Evolutionary conservation across 2,797 vertebrate species (phyloP).

Genomic region (Carduelis carduelis): DNA sequence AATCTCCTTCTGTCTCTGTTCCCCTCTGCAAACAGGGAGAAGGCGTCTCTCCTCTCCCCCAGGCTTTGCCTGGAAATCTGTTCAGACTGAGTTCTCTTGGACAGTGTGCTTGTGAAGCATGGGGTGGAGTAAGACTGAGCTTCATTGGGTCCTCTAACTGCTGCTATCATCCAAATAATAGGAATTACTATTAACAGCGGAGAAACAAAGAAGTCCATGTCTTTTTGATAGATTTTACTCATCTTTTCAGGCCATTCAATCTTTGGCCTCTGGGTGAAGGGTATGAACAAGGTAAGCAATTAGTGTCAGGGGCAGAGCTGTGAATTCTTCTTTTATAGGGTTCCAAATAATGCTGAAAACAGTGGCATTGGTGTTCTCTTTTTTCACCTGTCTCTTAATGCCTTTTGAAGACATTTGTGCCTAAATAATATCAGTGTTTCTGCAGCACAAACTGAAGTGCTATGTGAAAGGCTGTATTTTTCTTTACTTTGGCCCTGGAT

Average conservation of each 20-base stretch:
- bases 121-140: background rate
- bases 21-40: slow-evolving; percentile 16
- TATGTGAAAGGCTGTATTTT: background rate
- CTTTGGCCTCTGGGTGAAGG: slow-evolving; percentile 51
- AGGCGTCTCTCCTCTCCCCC: slow-evolving; percentile 34
- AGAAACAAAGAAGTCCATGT: slow-evolving; percentile 25
- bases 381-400: slow-evolving; percentile 24
- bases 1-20: slow-evolving; percentile 61
- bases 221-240: slow-evolving; percentile 45
- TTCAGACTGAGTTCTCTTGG: slow-evolving; percentile 26
- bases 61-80: slow-evolving; percentile 53
- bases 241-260: slow-evolving; percentile 49
- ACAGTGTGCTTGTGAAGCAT: background rate
- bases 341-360: slow-evolving; percentile 1
- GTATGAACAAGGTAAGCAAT: slow-evolving; percentile 31
- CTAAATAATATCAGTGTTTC: slow-evolving; percentile 8
- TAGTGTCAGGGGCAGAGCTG: slow-evolving; percentile 37
- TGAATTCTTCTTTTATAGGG: slow-evolving; percentile 27
- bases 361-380: background rate
- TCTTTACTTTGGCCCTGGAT: slow-evolving; percentile 1
- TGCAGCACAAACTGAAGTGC: background rate
- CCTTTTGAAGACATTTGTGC: slow-evolving; percentile 9
- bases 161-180: slow-evolving; percentile 16
- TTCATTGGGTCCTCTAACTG: background rate
- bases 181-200: slow-evolving; percentile 13